Conservation (phyloP, 2,888 invertebrate species). For the Loripinus fragilis region DNA sequence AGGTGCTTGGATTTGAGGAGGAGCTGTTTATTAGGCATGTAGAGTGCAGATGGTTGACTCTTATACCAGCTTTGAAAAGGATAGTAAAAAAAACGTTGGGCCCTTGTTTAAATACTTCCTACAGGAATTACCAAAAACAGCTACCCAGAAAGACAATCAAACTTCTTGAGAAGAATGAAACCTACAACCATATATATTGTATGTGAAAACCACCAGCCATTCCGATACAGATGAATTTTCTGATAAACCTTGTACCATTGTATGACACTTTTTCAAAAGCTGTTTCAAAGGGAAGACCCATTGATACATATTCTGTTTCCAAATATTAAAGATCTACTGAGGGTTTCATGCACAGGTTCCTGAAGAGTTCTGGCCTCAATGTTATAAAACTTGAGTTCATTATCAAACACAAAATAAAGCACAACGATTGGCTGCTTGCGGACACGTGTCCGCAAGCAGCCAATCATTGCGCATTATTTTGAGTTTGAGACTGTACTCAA, state of each 20-base stretch:
- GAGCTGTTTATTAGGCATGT: constrained; percentile 53
- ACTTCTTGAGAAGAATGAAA: constrained; percentile 36
- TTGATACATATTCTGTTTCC: constrained; percentile 46
- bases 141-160: constrained; percentile 36
- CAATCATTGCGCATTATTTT: too few species aligned
- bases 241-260: constrained; percentile 36
- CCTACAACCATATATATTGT: constrained; percentile 46
- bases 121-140: constrained; percentile 30
- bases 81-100: constrained; percentile 47
- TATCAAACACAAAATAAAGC: too few species aligned
- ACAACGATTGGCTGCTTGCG: too few species aligned
- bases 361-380: too few species aligned
- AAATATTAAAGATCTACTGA: constrained; percentile 44
- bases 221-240: constrained; percentile 46
- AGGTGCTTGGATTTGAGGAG: constrained; percentile 46
- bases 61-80: constrained; percentile 46
- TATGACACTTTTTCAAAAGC: constrained; percentile 43
- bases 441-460: too few species aligned
- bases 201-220: constrained; percentile 42
- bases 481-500: too few species aligned
- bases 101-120: constrained; percentile 40
- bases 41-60: constrained; percentile 52
- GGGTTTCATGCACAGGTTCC: constrained; percentile 47
- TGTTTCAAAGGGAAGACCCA: constrained; percentile 49
- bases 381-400: too few species aligned